Base-by-base conservation (phyloP, 1,140 invertebrate genomes). In the Augochlora pura region DNA sequence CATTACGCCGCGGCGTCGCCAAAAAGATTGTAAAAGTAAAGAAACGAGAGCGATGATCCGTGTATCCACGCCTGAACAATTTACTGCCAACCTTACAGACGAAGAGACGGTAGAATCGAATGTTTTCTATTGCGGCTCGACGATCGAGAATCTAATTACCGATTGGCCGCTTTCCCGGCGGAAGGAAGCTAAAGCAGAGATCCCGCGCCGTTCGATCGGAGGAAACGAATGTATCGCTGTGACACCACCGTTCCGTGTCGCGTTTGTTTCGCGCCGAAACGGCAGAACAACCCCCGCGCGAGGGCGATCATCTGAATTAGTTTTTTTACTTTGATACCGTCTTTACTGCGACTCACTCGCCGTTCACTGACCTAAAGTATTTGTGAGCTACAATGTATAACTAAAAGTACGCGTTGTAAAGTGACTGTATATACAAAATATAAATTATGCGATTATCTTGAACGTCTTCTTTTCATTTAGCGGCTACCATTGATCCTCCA, bases 361-460 rank as follows among this genome's bases (percentile, higher is more conserved):
- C 78, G 80, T 84, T 89, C 78, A 77, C 82, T 89, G 85, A 87
- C 84, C 89, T 86, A 87, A 86, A 81, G 67, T 86, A 85, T 87
- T 83, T 54, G 76, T 78, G 80, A 90, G 87, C 85, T 88, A 88
- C 66, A 89, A 74, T 88, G 86, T 89, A 86, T 89, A 90, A 89
- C 85, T 88, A 90, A 76, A n/a, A 72, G 89, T 89, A 86, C 88
- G 90, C 90, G 84, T 92, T 93, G 91, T 93, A 93, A 93, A 92
- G 90, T 92, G 90, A 92, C 87, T 93, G 92, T 93, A 93, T 91
- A 91, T 91, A 93, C 86, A 92, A 91, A n/a, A 91, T 90, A 92
- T 90, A 91, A 93, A 92, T 91, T 92, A 92, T 91, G 90, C 90
- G 88, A 92, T 89, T 87, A 87, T 32, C 68, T 78, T 65, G 70